These are phyloP conservation scores for Callimico goeldii DNA, from an alignment of 2,797 vertebrate genomes.

Conservation along the genomic window DNA sequence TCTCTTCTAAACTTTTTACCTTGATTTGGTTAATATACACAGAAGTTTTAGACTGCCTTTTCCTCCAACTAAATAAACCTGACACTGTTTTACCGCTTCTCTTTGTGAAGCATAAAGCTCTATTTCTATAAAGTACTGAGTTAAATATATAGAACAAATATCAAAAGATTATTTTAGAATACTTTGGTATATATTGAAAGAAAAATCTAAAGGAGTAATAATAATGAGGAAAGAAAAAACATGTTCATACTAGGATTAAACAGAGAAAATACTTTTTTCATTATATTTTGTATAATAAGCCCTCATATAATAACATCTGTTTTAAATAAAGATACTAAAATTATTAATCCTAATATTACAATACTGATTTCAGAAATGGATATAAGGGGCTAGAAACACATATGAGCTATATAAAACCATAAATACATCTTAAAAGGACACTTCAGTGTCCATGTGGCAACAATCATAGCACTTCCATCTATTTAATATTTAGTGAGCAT, in stretches of 20 bases:
- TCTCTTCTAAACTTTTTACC: conserved; percentile 19
- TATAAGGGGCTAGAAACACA: background rate
- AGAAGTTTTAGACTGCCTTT: conserved; percentile 23
- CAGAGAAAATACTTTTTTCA: background rate
- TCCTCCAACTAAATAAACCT: conserved; percentile 23
- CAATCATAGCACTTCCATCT: conserved; percentile 57
- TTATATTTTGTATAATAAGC: conserved; percentile 16
- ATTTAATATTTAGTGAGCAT: conserved; percentile 66
- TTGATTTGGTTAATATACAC: conserved; percentile 4
- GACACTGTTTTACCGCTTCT: background rate
- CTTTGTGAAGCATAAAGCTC: background rate
- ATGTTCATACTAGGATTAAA: conserved; percentile 17
- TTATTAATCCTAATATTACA: conserved; percentile 12
- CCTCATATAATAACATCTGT: background rate
- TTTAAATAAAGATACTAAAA: conserved; percentile 50
- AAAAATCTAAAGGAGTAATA: conserved; percentile 20
- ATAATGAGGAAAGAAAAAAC: conserved; percentile 18
- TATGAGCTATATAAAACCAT: conserved; percentile 1
- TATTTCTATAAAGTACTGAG: conserved; percentile 11
- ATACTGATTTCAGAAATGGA: conserved; percentile 30
- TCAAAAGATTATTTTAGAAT: conserved; percentile 28
- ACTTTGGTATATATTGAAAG: background rate
- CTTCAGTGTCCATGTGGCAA: conserved; percentile 52
- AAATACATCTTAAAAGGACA: conserved; percentile 37
- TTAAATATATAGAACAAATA: conserved; percentile 40